Conservation (phyloP, 2,888 invertebrate genomes). For the Reticulitermes lucifugus region DNA sequence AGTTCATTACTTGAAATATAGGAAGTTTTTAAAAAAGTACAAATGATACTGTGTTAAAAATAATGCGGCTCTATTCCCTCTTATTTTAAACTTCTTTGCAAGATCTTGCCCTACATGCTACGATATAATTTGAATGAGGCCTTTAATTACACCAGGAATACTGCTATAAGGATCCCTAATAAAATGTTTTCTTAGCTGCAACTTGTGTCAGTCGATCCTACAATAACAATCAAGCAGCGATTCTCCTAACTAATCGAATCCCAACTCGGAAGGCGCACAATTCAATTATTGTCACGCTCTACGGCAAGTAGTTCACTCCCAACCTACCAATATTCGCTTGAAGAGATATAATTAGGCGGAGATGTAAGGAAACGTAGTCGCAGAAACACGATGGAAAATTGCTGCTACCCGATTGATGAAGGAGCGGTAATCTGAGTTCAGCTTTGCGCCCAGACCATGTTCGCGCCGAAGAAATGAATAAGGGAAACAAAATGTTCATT, state of each 20-base stretch:
- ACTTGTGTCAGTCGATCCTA: neutral
- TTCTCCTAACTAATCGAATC: neutral
- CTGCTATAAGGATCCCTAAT: no score
- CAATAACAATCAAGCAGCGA: neutral
- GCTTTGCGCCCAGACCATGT: neutral
- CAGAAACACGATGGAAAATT: neutral
- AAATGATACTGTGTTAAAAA: no score
- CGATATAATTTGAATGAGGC: no score
- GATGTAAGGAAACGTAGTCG: neutral
- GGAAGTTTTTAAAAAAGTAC: no score
- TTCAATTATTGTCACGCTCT: neutral
- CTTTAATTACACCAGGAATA: no score
- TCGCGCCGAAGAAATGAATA: no score
- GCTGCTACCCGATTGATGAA: neutral
- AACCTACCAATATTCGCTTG: neutral
- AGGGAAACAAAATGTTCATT: no score
- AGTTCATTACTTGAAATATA: no score
- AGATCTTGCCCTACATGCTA: no score
- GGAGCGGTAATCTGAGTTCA: neutral
- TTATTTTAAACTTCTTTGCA: no score
- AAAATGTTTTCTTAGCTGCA: neutral
- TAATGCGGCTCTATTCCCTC: no score
- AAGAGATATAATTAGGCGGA: conserved; percentile 38
- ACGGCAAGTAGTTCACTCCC: neutral
- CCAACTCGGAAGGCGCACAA: neutral